A percentile compares a stretch with the other conserved stretches of the same genome.
Conservation (phyloP, 2,888 invertebrate species). For the Cyrtodaria siliqua region DNA sequence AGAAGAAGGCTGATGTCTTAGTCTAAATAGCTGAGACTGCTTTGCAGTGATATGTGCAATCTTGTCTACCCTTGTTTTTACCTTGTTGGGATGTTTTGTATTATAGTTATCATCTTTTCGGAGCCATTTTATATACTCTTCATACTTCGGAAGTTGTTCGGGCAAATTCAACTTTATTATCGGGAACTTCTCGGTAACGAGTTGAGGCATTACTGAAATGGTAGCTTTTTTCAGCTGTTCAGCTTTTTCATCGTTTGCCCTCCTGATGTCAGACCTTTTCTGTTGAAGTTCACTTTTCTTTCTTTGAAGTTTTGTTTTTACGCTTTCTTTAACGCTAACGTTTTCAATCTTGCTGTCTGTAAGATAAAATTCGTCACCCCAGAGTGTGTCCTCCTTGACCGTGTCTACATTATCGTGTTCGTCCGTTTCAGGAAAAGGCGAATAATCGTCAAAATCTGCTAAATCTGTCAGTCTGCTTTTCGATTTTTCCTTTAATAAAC, state of each 20-base stretch:
- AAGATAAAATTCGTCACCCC: slow-evolving; percentile 56
- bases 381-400: slow-evolving; percentile 15
- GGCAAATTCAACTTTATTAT: slow-evolving; percentile 52
- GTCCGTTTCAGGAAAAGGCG: background rate
- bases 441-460: background rate
- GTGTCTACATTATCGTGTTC: slow-evolving; percentile 12
- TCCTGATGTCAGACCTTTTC: slow-evolving; percentile 2
- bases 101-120: slow-evolving; percentile 53
- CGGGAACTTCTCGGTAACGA: too few species aligned
- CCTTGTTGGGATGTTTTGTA: slow-evolving; percentile 44
- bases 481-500: too few species aligned
- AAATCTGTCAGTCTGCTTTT: too few species aligned
- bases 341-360: slow-evolving; percentile 21
- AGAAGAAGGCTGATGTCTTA: too few species aligned
- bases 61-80: slow-evolving; percentile 28
- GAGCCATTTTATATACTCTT: slow-evolving; percentile 44
- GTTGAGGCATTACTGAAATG: too few species aligned
- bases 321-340: background rate
- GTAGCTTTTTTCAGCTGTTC: too few species aligned
- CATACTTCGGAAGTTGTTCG: slow-evolving; percentile 49
- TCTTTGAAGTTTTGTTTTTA: slow-evolving; percentile 22
- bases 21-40: too few species aligned
- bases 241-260: background rate
- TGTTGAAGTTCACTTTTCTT: slow-evolving; percentile 43
- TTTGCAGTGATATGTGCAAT: slow-evolving; percentile 49